These are phyloP conservation scores for Sebastes diaconus DNA, from an alignment of 2,797 vertebrate genomes.

Conservation along the genomic window DNA sequence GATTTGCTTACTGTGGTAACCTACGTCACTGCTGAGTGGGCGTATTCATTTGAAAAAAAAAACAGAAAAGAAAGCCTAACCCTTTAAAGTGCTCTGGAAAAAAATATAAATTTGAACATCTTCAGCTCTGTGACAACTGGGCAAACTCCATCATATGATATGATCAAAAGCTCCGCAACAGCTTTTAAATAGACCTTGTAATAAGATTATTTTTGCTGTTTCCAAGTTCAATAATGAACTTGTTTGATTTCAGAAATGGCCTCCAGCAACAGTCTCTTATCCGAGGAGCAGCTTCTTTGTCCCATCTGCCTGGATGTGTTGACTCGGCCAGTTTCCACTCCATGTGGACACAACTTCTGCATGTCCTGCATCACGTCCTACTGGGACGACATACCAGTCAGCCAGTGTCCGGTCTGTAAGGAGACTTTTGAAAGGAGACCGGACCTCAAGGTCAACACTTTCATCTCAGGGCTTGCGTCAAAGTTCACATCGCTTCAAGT, in stretches of 20 bases:
- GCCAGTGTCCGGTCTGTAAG: constrained; percentile 62
- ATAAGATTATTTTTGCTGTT: too few relatives aligned
- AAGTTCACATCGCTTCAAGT: constrained; percentile 37
- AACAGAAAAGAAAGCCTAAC: too few relatives aligned
- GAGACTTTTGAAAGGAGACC: constrained; percentile 38
- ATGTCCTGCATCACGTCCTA: constrained; percentile 54
- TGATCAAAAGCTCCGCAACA: too few relatives aligned
- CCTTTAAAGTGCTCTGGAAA: too few relatives aligned
- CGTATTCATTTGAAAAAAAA: too few relatives aligned
- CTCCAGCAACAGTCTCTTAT: constrained; percentile 34
- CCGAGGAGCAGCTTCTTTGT: constrained; percentile 67
- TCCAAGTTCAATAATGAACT: background rate
- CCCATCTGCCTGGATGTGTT: constrained; percentile 66
- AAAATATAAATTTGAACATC: too few relatives aligned
- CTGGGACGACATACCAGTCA: constrained; percentile 25
- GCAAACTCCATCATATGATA: too few relatives aligned
- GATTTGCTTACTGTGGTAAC: too few relatives aligned
- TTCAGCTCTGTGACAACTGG: too few relatives aligned
- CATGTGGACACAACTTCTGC: constrained; percentile 77
- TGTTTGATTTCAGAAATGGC: constrained; percentile 63
- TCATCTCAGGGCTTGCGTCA: constrained; percentile 43
- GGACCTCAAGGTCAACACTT: constrained; percentile 70
- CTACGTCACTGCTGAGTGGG: too few relatives aligned
- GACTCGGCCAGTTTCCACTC: constrained; percentile 61
- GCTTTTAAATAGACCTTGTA: too few relatives aligned